Evolutionary conservation across 1,140 invertebrate species (phyloP).

Genomic region (Papilio glaucus): DNA sequence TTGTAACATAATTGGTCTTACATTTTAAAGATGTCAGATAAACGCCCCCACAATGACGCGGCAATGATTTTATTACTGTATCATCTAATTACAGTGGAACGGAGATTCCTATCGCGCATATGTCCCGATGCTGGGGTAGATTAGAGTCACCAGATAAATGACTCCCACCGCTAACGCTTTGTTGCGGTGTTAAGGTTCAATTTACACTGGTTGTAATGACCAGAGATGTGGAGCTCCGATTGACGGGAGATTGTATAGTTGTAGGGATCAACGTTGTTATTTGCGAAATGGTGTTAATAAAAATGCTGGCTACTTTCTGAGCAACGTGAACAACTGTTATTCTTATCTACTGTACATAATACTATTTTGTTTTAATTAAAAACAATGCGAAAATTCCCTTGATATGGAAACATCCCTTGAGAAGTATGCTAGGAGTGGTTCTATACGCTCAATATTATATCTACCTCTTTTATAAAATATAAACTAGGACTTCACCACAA

Average conservation of each 20-base stretch:
- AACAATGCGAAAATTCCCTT: no score
- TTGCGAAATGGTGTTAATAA: not conserved
- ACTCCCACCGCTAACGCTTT: conserved; percentile 7
- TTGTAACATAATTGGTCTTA: conserved; percentile 32
- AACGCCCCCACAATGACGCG: conserved; percentile 45
- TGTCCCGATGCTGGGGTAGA: conserved; percentile 57
- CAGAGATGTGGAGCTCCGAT: conserved; percentile 26
- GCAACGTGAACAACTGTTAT: not conserved
- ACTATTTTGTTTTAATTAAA: no score
- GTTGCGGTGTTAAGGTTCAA: conserved; percentile 23
- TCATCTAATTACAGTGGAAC: conserved; percentile 68
- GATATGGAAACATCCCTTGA: no score
- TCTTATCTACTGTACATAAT: not conserved
- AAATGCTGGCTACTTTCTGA: not conserved
- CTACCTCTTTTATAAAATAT: no score
- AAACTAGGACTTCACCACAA: no score
- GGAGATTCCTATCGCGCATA: conserved; percentile 67
- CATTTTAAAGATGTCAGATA: conserved; percentile 55
- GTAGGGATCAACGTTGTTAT: conserved; percentile 9
- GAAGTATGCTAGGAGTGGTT: no score
- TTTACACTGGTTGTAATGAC: conserved; percentile 42
- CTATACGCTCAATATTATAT: no score
- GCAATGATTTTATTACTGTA: conserved; percentile 72
- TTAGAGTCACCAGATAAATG: conserved; percentile 42
- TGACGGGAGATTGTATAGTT: conserved; percentile 2